These are phyloP conservation scores for Stylophora pistillata DNA, from an alignment of 64 coral and sea anemone genomes.

Conservation along the genomic window DNA sequence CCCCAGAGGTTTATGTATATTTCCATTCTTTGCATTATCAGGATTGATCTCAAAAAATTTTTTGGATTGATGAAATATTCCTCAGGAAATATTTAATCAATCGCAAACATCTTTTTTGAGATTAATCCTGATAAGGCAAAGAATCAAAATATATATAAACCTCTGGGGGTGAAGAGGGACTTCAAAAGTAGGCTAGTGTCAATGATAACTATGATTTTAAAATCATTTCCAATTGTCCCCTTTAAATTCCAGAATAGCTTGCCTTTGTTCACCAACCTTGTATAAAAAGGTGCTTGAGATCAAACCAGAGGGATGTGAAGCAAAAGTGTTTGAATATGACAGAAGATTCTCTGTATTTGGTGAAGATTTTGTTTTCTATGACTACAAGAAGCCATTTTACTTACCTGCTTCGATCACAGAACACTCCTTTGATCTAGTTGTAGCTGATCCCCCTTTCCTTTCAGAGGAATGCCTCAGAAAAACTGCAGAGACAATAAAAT, in stretches of 20 bases:
- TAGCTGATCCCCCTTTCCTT: constrained; percentile 78
- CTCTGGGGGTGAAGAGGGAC: no score
- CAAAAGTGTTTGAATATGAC: constrained; percentile 83
- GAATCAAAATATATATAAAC: no score
- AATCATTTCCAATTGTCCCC: neutral
- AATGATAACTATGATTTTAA: neutral
- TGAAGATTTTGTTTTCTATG: constrained; percentile 68
- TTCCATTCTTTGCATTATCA: no score
- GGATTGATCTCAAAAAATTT: no score
- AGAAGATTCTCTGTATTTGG: constrained; percentile 80
- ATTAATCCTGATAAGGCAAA: no score
- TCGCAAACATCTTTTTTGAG: no score
- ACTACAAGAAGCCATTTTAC: constrained; percentile 71
- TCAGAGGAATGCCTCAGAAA: constrained; percentile 78
- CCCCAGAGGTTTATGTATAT: no score
- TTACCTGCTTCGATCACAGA: constrained; percentile 30
- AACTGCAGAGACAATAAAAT: constrained; percentile 70
- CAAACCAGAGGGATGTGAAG: constrained; percentile 43
- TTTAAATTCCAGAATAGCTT: constrained; percentile 66
- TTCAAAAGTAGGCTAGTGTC: no score
- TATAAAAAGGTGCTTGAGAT: constrained; percentile 70
- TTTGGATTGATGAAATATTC: no score
- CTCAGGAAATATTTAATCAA: no score
- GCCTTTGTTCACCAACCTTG: constrained; percentile 76
- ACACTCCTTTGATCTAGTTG: constrained; percentile 84